phyloP scores from a whole-genome alignment of 2,888 invertebrate species.

The Halocaridina rubra region DNA sequence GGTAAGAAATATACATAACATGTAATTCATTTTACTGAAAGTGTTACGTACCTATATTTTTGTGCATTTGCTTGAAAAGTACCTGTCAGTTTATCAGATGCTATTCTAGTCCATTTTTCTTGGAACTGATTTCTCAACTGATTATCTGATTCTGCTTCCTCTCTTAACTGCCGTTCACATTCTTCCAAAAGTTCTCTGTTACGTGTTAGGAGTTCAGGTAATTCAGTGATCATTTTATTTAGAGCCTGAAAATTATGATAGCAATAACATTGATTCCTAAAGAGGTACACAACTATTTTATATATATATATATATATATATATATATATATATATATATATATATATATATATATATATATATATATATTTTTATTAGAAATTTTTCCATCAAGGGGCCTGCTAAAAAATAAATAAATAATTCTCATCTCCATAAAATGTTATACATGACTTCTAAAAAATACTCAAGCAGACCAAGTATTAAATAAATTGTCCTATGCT shows the following conservation, averaged over 20 bases:
- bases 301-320: too few species aligned
- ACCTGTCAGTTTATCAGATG: slow-evolving; percentile 88
- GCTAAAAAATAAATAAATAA: too few species aligned
- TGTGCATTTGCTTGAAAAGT: slow-evolving; percentile 88
- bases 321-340: too few species aligned
- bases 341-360: too few species aligned
- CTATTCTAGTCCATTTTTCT: slow-evolving; percentile 90
- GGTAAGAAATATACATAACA: neutral
- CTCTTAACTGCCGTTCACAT: slow-evolving; percentile 85
- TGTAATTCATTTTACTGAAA: neutral
- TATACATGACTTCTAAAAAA: too few species aligned
- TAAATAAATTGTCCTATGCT: too few species aligned
- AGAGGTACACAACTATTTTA: too few species aligned
- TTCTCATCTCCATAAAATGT: too few species aligned
- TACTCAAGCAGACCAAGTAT: too few species aligned
- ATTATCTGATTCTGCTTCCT: slow-evolving; percentile 91
- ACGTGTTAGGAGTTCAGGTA: slow-evolving; percentile 89
- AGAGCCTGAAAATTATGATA: slow-evolving; percentile 78
- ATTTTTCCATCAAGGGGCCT: too few species aligned
- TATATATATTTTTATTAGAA: too few species aligned
- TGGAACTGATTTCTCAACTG: slow-evolving; percentile 90
- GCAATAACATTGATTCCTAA: too few species aligned
- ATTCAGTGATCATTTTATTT: slow-evolving; percentile 80
- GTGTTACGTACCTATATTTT: slow-evolving; percentile 79
- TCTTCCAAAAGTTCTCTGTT: slow-evolving; percentile 96